Conservation (phyloP, 2,888 invertebrate genomes). For the Lasioglossum lativentre region DNA sequence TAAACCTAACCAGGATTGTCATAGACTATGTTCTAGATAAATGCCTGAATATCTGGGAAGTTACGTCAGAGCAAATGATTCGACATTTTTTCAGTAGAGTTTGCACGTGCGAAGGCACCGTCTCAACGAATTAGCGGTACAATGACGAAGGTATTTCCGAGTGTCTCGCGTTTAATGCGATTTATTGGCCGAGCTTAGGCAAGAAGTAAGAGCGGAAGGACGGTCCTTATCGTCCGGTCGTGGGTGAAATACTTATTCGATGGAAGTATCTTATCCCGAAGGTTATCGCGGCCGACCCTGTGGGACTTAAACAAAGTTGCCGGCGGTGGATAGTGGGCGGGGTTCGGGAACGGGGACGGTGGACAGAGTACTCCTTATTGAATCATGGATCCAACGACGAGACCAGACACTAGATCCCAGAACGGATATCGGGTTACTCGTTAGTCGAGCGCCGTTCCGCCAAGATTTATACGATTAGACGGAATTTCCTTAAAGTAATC, state of each 20-base stretch:
- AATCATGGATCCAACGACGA: constrained; percentile 75
- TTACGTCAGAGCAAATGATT: not conserved
- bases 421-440: constrained; percentile 76
- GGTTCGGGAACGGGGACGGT: constrained; percentile 40
- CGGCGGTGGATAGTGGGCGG: constrained; percentile 22
- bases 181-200: constrained; percentile 67
- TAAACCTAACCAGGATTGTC: too few relatives aligned
- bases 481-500: constrained; percentile 68
- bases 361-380: constrained; percentile 72
- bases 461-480: constrained; percentile 77
- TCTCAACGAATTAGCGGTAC: constrained; percentile 42
- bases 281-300: constrained; percentile 76
- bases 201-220: constrained; percentile 60
- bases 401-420: constrained; percentile 73
- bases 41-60: not conserved
- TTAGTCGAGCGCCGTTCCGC: constrained; percentile 64
- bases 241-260: constrained; percentile 73
- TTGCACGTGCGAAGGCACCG: too few relatives aligned
- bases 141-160: constrained; percentile 39
- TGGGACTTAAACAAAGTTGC: constrained; percentile 77
- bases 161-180: constrained; percentile 64
- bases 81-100: not conserved
- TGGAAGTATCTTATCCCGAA: constrained; percentile 73
- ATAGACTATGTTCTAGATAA: too few relatives aligned
- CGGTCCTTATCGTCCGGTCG: constrained; percentile 72